Percentiles rank a stretch among this genome's conserved stretches.
Evolutionary conservation across 2,797 vertebrate genomes (phyloP).

Genomic region (Rhincodon typus): DNA sequence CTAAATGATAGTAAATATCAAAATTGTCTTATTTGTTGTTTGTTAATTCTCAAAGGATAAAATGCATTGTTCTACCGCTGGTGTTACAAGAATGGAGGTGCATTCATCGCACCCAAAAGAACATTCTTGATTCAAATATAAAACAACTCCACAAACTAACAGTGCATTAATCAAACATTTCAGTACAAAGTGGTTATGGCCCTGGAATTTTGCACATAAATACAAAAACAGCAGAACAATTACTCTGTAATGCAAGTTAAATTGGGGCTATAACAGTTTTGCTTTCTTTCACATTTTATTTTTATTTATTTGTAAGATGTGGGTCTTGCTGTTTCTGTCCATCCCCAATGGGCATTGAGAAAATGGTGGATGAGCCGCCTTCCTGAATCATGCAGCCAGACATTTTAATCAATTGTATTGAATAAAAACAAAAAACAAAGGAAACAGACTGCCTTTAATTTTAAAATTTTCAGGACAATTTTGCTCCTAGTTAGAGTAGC

Average conservation of each 20-base stretch:
- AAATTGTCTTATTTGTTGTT: not conserved
- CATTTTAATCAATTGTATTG: too few species aligned
- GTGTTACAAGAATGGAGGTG: not conserved
- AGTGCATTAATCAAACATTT: not conserved
- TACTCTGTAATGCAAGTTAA: not conserved
- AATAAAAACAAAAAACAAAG: slow-evolving; percentile 4
- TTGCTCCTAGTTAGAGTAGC: not conserved
- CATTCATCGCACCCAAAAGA: not conserved
- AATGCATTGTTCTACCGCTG: not conserved
- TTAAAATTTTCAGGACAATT: not conserved
- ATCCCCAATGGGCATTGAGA: too few species aligned
- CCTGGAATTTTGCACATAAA: not conserved
- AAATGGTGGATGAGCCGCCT: too few species aligned
- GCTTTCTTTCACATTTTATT: too few species aligned
- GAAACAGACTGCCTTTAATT: not conserved
- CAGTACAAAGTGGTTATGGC: not conserved
- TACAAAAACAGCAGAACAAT: not conserved
- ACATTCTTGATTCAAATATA: not conserved
- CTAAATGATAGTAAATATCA: not conserved
- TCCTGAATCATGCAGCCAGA: too few species aligned
- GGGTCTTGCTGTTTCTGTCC: too few species aligned
- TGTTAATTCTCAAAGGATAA: not conserved
- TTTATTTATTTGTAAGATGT: too few species aligned
- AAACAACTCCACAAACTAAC: not conserved
- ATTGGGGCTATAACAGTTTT: not conserved